Conservation (phyloP, 1,140 invertebrate genomes). For the Leptestheria dahalacensis region DNA sequence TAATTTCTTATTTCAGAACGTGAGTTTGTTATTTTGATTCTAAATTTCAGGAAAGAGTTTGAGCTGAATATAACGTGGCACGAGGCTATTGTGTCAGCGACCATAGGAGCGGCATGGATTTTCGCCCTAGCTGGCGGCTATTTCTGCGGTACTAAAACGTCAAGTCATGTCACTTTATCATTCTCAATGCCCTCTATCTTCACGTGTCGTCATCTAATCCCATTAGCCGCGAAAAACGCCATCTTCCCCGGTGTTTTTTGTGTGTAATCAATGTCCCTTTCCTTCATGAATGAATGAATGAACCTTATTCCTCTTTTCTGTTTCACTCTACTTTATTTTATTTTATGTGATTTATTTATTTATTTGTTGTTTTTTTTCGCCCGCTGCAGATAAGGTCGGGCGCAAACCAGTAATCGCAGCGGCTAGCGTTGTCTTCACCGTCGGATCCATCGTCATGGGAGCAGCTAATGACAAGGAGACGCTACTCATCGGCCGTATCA, state of each 20-base stretch:
- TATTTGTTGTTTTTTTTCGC: neutral
- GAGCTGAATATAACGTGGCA: conserved; percentile 35
- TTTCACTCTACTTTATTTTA: neutral
- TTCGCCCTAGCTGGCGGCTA: conserved; percentile 37
- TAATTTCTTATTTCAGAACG: too few relatives aligned
- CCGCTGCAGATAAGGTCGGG: conserved; percentile 32
- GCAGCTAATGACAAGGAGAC: conserved; percentile 32
- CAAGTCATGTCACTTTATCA: neutral
- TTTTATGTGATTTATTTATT: neutral
- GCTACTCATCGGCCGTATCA: conserved; percentile 38
- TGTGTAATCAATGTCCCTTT: too few relatives aligned
- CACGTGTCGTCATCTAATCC: neutral
- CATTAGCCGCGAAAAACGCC: too few relatives aligned
- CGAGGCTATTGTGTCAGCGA: conserved; percentile 36
- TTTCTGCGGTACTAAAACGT: conserved; percentile 21
- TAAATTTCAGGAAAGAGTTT: conserved; percentile 30
- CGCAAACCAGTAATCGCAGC: conserved; percentile 38
- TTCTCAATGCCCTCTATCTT: conserved; percentile 2
- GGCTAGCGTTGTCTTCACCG: conserved; percentile 38
- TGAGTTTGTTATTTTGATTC: conserved; percentile 1
- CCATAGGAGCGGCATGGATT: conserved; percentile 34
- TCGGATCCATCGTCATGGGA: conserved; percentile 39
- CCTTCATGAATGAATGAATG: neutral
- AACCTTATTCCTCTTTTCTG: neutral
- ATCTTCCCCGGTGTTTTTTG: too few relatives aligned